A percentile compares a stretch with the other conserved stretches of the same genome.
phyloP scores from a whole-genome alignment of 2,113 vertebrate species.

The Eulemur rufifrons region DNA sequence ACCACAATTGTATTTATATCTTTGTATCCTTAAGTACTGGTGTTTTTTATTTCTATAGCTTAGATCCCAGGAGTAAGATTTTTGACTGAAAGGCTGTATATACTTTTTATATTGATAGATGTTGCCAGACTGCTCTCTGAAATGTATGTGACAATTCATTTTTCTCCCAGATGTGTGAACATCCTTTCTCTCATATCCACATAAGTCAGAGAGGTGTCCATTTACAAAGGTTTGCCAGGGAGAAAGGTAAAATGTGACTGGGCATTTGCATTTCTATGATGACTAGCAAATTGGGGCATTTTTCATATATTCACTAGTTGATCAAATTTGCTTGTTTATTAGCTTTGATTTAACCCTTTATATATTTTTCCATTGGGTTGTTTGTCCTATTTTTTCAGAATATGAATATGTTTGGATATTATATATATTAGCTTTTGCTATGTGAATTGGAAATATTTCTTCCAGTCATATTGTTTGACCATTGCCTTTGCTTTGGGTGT shows the following conservation, averaged over 20 bases:
- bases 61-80: neutral
- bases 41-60: neutral
- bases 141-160: neutral
- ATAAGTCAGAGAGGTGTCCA: neutral
- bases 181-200: neutral
- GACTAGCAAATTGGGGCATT: neutral
- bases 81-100: neutral
- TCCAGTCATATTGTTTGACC: neutral
- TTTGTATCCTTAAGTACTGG: neutral
- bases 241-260: neutral
- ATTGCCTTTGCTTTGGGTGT: neutral
- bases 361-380: neutral
- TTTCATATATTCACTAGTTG: neutral
- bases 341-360: neutral
- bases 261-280: neutral
- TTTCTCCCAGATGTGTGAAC: neutral
- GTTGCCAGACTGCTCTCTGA: neutral
- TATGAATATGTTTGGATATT: neutral
- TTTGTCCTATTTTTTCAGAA: neutral
- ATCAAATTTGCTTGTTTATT: neutral
- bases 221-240: neutral
- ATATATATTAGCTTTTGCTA: neutral
- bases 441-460: neutral
- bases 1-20: neutral
- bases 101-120: neutral